These are phyloP conservation scores for Augochlora pura DNA, from an alignment of 1,140 invertebrate species.

Conservation along the genomic window DNA sequence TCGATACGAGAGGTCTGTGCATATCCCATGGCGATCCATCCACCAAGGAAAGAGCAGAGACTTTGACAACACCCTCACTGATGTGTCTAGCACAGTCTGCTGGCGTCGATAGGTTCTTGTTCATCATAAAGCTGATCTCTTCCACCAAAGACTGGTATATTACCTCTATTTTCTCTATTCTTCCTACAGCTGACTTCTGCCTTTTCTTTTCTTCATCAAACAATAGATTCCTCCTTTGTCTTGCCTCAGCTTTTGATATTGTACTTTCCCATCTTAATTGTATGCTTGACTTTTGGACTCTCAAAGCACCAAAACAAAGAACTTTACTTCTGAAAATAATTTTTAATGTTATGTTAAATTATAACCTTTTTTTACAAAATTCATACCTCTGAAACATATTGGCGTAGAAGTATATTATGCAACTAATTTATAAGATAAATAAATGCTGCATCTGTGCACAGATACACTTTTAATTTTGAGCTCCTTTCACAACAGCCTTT, in stretches of 20 bases:
- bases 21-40: constrained; percentile 94
- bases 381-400: constrained; percentile 50
- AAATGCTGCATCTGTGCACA: neutral
- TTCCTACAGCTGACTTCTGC: constrained; percentile 83
- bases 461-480: neutral
- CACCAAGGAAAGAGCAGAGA: constrained; percentile 89
- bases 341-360: neutral
- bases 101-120: constrained; percentile 95
- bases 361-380: neutral
- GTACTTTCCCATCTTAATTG: constrained; percentile 42
- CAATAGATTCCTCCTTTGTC: constrained; percentile 83
- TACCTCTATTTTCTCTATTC: constrained; percentile 96
- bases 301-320: constrained; percentile 20
- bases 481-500: neutral
- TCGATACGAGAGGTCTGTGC: constrained; percentile 90
- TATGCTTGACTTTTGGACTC: constrained; percentile 40
- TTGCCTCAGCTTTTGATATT: constrained; percentile 73
- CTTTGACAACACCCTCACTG: constrained; percentile 86
- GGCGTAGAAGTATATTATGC: neutral
- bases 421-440: neutral
- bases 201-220: constrained; percentile 89
- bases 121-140: constrained; percentile 91
- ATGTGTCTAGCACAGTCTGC: constrained; percentile 95
- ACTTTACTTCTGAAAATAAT: constrained; percentile 29
- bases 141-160: constrained; percentile 88